phyloP scores from a whole-genome alignment of 2,888 invertebrate genomes.

The Synergus umbraculus region DNA sequence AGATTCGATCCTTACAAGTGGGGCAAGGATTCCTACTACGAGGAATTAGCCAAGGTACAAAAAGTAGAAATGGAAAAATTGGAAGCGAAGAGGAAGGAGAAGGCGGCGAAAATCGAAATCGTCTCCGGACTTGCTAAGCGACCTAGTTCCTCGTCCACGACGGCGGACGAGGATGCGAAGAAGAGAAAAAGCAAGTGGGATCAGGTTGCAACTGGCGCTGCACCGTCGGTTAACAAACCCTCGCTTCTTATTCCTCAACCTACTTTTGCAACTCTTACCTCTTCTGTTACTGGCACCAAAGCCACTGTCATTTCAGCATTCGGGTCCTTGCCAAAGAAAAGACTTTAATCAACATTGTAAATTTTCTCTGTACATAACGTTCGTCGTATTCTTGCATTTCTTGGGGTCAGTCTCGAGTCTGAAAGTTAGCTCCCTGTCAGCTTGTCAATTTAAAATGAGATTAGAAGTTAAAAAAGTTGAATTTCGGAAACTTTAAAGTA shows the following conservation, averaged over 20 bases:
- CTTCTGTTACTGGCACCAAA: conserved; percentile 92
- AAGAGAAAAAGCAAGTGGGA: conserved; percentile 96
- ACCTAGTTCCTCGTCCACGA: conserved; percentile 80
- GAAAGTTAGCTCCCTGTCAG: neutral
- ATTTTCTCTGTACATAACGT: conserved; percentile 46
- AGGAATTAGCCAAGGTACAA: conserved; percentile 93
- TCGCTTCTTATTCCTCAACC: conserved; percentile 84
- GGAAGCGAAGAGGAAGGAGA: conserved; percentile 92
- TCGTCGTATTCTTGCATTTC: conserved; percentile 1
- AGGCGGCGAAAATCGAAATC: conserved; percentile 88
- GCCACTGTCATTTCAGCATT: conserved; percentile 95
- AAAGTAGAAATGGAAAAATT: conserved; percentile 94
- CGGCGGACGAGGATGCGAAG: conserved; percentile 84
- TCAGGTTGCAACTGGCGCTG: conserved; percentile 85
- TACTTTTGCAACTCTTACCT: conserved; percentile 87
- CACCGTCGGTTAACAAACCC: conserved; percentile 81
- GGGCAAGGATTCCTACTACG: conserved; percentile 95
- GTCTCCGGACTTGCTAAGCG: conserved; percentile 84
- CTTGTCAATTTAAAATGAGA: neutral
- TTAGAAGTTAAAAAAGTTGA: neutral
- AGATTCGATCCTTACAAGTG: conserved; percentile 95
- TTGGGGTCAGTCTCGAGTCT: neutral
- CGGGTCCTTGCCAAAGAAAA: conserved; percentile 92
- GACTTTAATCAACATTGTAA: conserved; percentile 73
- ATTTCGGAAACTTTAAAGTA: neutral